phyloP scores from a whole-genome alignment of 2,797 vertebrate species.

The Enteromius viviparus region DNA sequence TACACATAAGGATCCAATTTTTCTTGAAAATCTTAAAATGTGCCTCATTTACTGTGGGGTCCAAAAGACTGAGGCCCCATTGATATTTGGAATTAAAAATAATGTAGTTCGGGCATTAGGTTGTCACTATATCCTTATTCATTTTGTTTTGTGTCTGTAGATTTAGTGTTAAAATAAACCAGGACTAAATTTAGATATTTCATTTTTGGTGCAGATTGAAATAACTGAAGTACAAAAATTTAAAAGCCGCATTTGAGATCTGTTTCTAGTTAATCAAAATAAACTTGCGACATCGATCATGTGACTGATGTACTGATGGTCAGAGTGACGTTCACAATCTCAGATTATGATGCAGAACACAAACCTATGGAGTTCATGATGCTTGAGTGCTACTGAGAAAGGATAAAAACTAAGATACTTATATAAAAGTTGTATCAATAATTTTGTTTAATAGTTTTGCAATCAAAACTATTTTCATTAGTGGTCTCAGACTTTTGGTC shows the following conservation, averaged over 20 bases:
- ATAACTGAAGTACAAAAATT: background rate
- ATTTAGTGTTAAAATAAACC: background rate
- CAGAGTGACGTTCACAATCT: background rate
- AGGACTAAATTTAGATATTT: background rate
- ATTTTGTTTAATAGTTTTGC: background rate
- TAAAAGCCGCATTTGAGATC: background rate
- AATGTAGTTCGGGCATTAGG: background rate
- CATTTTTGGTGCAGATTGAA: background rate
- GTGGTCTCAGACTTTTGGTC: background rate
- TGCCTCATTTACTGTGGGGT: background rate
- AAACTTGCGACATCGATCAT: background rate
- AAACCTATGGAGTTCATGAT: background rate
- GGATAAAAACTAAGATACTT: background rate
- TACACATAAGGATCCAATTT: background rate
- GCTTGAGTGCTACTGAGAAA: background rate
- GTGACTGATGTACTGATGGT: background rate
- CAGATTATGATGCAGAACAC: background rate
- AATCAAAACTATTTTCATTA: background rate
- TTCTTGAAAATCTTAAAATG: background rate
- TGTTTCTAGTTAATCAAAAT: background rate
- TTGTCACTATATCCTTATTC: background rate
- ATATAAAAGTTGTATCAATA: background rate
- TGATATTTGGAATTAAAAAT: background rate
- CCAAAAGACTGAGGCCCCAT: background rate
- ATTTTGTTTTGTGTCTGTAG: background rate